Evolutionary conservation across 2,888 invertebrate species (phyloP), one percentile per base, ranked within the genome.

Genomic region (Polydrusus cervinus): DNA sequence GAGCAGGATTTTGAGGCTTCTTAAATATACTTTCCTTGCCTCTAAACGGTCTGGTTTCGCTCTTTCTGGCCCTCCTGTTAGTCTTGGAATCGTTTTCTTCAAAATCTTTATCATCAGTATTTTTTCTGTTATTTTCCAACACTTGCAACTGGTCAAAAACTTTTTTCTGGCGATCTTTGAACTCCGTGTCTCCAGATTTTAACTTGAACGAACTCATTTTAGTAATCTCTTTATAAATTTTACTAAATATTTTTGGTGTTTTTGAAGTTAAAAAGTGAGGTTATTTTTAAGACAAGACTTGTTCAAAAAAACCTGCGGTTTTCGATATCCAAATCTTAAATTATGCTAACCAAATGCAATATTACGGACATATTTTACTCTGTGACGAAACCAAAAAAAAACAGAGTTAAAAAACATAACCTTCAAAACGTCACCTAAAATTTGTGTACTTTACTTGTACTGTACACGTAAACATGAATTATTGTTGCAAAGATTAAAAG

Each of bases 11-110:
- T 81, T 92, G 92, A 0, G 94, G 93, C 75, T 91, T 90, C 84
- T 95, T 95, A 81, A 93, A 95, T 79, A 95, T 93, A 83, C 95
- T 95, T 83, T 95, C 94, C 82, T 91, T 90, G 0, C 93, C 92
- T 81, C 91, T 88, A 81, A 92, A 93, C 74, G 90, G 90, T 83
- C 89, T 91, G 82, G 90, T 91, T 84, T 90, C 89, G 57, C 86
- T 87, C 53, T 78, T 79, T 82, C 87, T 81, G 87, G 88, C 9
- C 85, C 49, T 69, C 82, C 83, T 82, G 18, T 82, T 87, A 71
- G 87, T 86, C 16, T 30, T 53, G 10, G 57, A 71, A 20, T 61
- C 18, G 7, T 69, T 80, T 7, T 75, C 51, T 76, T 83, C 81
- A 80, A 83, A 81, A 11, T 74, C 70, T 57, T 76, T 67, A 13